These are phyloP conservation scores for Napeogenes sylphis DNA, from an alignment of 2,888 invertebrate species.

Conservation along the genomic window DNA sequence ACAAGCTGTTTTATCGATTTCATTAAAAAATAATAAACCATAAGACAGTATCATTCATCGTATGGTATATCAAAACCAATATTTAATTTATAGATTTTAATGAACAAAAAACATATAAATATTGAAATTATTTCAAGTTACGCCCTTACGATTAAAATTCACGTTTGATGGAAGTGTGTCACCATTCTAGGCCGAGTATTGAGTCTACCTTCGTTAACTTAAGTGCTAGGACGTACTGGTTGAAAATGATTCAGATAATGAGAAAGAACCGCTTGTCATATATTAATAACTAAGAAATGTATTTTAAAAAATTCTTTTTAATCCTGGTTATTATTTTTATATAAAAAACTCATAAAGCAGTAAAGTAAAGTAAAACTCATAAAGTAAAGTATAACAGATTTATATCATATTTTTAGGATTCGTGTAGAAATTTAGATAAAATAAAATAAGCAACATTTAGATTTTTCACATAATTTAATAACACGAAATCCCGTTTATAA, in stretches of 20 bases:
- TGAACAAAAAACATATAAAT: not conserved
- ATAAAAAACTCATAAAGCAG: not conserved
- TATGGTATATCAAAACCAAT: no score
- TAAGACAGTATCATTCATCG: no score
- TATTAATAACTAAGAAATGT: conserved; percentile 14
- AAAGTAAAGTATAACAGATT: no score
- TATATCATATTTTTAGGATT: no score
- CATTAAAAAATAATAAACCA: no score
- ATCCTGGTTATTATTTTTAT: not conserved
- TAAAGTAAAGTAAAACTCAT: no score
- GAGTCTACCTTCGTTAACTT: conserved; percentile 30
- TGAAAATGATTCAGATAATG: conserved; percentile 28
- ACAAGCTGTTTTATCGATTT: no score
- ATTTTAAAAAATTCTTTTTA: not conserved
- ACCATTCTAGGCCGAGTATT: conserved; percentile 25
- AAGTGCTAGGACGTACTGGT: conserved; percentile 29
- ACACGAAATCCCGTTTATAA: no score
- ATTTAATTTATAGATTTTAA: no score
- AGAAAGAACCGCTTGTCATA: conserved; percentile 21
- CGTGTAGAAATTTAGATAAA: no score
- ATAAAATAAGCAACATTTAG: no score
- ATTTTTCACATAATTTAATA: no score
- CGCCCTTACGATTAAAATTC: conserved; percentile 15
- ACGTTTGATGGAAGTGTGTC: conserved; percentile 25
- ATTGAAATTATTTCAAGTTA: not conserved